These are phyloP conservation scores for Xestia xanthographa DNA, from an alignment of 2,888 invertebrate genomes.

Conservation along the genomic window DNA sequence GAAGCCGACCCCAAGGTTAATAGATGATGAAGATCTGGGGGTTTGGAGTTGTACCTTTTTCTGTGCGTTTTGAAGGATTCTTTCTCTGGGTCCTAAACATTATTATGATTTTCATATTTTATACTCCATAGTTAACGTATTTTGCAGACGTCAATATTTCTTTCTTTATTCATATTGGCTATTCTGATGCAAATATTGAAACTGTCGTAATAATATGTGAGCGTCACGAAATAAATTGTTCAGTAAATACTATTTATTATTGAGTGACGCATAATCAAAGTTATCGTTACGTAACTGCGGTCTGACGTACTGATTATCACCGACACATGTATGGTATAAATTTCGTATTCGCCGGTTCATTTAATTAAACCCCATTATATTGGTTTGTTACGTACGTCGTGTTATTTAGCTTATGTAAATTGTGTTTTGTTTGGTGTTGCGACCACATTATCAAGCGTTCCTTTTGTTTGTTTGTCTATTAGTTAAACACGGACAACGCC, in stretches of 20 bases:
- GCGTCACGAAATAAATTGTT: constrained; percentile 23
- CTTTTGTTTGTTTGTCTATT: constrained; percentile 30
- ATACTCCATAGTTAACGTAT: neutral
- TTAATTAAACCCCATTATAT: constrained; percentile 36
- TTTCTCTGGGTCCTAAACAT: neutral
- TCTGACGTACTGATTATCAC: constrained; percentile 48
- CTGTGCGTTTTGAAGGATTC: neutral
- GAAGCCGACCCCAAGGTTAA: neutral
- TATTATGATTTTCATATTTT: neutral
- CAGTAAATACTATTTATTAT: constrained; percentile 35
- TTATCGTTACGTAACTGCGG: constrained; percentile 47
- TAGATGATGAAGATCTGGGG: neutral
- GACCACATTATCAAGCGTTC: constrained; percentile 38
- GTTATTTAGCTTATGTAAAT: constrained; percentile 48
- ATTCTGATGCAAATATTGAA: constrained; percentile 24
- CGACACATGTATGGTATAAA: constrained; percentile 21
- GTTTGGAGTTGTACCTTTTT: neutral
- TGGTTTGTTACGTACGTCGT: constrained; percentile 20
- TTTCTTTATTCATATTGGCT: constrained; percentile 9
- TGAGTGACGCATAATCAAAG: constrained; percentile 43
- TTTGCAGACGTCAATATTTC: neutral
- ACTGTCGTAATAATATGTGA: constrained; percentile 11
- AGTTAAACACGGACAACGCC: constrained; percentile 20
- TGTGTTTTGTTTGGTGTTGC: constrained; percentile 30
- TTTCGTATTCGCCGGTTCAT: constrained; percentile 30